Conservation (phyloP, 2,888 invertebrate genomes). For the Aphodius granarius region DNA sequence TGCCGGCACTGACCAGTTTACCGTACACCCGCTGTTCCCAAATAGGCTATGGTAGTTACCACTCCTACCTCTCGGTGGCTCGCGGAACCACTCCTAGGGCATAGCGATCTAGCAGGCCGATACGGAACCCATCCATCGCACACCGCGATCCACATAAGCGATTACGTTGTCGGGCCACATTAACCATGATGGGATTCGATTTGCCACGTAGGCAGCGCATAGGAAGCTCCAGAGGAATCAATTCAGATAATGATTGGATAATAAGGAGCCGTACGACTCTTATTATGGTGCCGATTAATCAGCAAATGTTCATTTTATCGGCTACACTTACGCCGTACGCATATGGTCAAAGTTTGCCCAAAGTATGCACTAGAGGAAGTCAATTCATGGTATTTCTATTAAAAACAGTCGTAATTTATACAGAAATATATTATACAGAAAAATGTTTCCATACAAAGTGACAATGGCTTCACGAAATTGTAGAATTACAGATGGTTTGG, state of each 20-base stretch:
- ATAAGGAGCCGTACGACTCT: not conserved
- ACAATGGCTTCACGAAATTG: too few relatives aligned
- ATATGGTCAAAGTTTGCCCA: not conserved
- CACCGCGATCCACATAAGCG: not conserved
- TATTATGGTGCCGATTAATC: not conserved
- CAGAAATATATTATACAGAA: too few relatives aligned
- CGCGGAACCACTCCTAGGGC: slow-evolving; percentile 23
- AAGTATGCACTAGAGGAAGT: not conserved
- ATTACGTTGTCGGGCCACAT: not conserved
- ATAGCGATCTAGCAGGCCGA: not conserved
- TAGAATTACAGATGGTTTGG: too few relatives aligned
- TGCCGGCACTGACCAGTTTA: slow-evolving; percentile 19
- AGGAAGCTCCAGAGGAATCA: not conserved
- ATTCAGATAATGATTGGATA: not conserved
- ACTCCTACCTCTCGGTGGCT: slow-evolving; percentile 22
- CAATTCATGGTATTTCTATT: too few relatives aligned
- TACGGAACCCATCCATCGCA: not conserved
- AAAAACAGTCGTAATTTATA: too few relatives aligned
- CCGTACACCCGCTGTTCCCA: slow-evolving; percentile 27
- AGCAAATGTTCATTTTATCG: not conserved
- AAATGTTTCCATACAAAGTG: too few relatives aligned
- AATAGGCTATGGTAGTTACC: slow-evolving; percentile 24
- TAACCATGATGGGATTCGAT: not conserved
- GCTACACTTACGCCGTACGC: not conserved
- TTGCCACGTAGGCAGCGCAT: not conserved